phyloP scores from a whole-genome alignment of 2,113 vertebrate species.

The Scatophagus argus region DNA sequence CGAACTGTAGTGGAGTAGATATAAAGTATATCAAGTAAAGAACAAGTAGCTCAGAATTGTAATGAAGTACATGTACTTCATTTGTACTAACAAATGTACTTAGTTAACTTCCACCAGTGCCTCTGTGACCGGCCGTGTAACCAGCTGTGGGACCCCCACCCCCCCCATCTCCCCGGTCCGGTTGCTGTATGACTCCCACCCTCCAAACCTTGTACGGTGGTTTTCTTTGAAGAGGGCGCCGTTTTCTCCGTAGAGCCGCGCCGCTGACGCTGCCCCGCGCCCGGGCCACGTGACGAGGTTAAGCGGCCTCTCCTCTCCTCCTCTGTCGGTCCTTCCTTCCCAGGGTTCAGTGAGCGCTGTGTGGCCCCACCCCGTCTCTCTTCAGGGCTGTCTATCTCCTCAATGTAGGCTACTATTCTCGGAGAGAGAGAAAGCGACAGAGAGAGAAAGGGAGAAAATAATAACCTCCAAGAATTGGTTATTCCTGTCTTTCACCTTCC shows the following conservation, averaged over 20 bases:
- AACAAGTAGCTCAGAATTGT: no score
- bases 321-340: slow-evolving; percentile 82
- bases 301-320: slow-evolving; percentile 68
- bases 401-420: slow-evolving; percentile 76
- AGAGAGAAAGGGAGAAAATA: slow-evolving; percentile 63
- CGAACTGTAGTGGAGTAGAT: no score
- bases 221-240: slow-evolving; percentile 84
- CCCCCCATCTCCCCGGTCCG: no score
- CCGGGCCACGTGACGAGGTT: slow-evolving; percentile 84
- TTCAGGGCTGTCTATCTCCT: slow-evolving; percentile 78
- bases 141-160: background rate
- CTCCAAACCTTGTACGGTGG: background rate
- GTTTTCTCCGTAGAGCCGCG: slow-evolving; percentile 69
- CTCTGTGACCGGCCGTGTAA: background rate
- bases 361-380: slow-evolving; percentile 88
- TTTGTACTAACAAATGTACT: no score
- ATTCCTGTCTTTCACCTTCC: slow-evolving; percentile 69
- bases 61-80: no score
- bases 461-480: slow-evolving; percentile 71
- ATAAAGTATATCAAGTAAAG: no score
- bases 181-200: slow-evolving; percentile 1
- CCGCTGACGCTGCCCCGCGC: slow-evolving; percentile 79
- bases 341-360: slow-evolving; percentile 87
- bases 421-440: slow-evolving; percentile 61
- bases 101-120: no score